phyloP scores from a whole-genome alignment of 2,888 invertebrate species.

The Diplolepis rosae region DNA sequence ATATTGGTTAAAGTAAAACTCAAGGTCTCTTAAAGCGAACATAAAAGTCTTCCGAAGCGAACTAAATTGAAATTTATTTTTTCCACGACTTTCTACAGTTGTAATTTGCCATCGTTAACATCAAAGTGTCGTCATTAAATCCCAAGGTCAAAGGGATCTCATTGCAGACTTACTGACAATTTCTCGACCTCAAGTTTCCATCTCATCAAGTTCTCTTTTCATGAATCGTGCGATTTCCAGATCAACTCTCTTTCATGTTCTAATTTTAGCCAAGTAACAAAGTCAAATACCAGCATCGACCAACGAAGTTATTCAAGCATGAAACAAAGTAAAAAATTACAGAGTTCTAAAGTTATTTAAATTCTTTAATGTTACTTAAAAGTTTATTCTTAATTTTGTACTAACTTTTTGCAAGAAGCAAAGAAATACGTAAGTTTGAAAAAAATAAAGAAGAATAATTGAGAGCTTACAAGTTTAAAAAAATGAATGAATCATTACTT shows the following conservation, averaged over 20 bases:
- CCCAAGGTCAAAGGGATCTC: slow-evolving; percentile 16
- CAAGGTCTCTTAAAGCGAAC: too few species aligned
- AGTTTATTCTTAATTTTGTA: too few species aligned
- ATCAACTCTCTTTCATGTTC: background rate
- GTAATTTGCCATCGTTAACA: slow-evolving; percentile 23
- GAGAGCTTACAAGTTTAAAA: too few species aligned
- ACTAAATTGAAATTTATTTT: background rate
- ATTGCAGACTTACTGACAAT: slow-evolving; percentile 9
- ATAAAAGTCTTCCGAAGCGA: background rate
- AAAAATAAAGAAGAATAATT: too few species aligned
- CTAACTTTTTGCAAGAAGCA: too few species aligned
- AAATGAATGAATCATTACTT: too few species aligned
- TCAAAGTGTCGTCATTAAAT: slow-evolving; percentile 22
- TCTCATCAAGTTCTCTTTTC: slow-evolving; percentile 18
- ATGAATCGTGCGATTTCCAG: background rate
- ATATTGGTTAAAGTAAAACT: too few species aligned
- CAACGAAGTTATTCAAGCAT: background rate
- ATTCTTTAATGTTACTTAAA: too few species aligned
- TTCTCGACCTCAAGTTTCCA: slow-evolving; percentile 21
- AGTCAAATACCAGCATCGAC: background rate
- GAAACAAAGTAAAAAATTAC: background rate
- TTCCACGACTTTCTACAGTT: background rate
- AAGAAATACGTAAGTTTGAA: too few species aligned
- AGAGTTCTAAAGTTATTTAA: background rate
- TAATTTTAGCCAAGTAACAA: slow-evolving; percentile 7